Evolutionary conservation across 2,113 vertebrate genomes (phyloP).

Genomic region (Callipepla californica): DNA sequence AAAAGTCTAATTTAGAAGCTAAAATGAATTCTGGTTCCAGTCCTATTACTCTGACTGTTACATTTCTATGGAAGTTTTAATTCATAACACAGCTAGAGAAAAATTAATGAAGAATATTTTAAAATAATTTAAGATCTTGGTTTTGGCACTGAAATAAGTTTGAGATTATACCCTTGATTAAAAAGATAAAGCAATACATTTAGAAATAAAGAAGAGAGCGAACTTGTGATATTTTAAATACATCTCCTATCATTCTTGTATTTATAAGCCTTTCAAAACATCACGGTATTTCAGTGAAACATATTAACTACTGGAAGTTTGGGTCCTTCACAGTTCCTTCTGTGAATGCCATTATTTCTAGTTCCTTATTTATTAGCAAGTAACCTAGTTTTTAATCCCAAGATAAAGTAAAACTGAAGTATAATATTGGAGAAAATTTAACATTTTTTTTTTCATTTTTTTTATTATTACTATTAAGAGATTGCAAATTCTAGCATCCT

Average conservation of each 20-base stretch:
- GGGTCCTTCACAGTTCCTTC: neutral
- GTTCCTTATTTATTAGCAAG: neutral
- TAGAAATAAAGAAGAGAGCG: neutral
- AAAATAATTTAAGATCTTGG: neutral
- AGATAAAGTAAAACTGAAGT: neutral
- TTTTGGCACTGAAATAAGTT: neutral
- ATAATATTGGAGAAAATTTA: neutral
- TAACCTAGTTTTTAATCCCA: neutral
- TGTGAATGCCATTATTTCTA: neutral
- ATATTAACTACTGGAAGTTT: neutral
- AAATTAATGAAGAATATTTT: conserved; percentile 41
- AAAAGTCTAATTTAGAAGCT: conserved; percentile 56
- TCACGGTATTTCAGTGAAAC: neutral
- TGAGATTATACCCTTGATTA: neutral
- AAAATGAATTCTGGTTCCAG: conserved; percentile 65
- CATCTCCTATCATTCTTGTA: neutral
- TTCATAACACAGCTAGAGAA: conserved; percentile 24
- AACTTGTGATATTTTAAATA: neutral
- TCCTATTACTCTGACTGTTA: conserved; percentile 22
- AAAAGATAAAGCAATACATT: neutral
- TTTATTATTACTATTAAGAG: neutral
- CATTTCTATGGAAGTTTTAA: conserved; percentile 30
- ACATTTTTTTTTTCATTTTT: neutral
- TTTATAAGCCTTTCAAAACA: neutral
- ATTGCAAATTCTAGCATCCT: neutral